phyloP scores from a whole-genome alignment of 2,113 vertebrate genomes.

The Microcebus jonahi region DNA sequence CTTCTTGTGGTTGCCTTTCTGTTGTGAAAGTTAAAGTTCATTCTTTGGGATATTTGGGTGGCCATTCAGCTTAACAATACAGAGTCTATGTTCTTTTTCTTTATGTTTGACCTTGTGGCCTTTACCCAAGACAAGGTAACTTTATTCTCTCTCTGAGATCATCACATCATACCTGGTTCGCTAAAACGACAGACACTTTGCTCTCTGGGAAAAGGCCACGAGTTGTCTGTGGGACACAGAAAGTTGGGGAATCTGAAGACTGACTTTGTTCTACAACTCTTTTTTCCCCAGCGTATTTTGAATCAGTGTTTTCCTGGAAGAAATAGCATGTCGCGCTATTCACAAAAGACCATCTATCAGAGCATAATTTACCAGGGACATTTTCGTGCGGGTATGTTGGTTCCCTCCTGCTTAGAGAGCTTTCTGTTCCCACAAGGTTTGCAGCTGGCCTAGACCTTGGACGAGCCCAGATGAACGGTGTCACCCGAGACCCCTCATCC shows the following conservation, averaged over 20 bases:
- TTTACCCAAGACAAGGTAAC: not conserved
- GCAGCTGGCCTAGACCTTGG: not conserved
- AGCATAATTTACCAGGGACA: not conserved
- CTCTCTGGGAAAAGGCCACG: not conserved
- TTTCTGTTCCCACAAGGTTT: constrained; percentile 41
- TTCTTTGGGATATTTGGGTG: constrained; percentile 38
- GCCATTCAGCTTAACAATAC: constrained; percentile 36
- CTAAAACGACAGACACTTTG: not conserved
- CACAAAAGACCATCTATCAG: constrained; percentile 18
- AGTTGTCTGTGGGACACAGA: not conserved
- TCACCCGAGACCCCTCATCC: not conserved
- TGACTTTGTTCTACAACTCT: not conserved
- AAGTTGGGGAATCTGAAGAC: not conserved
- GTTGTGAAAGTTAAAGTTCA: constrained; percentile 70
- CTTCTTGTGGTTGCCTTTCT: constrained; percentile 61
- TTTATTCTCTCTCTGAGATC: not conserved
- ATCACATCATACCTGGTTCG: not conserved
- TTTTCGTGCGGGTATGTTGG: not conserved
- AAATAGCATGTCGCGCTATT: not conserved
- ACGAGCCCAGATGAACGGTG: not conserved
- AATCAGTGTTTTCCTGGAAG: constrained; percentile 2
- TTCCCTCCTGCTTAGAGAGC: not conserved
- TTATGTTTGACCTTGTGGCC: not conserved
- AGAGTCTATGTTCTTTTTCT: constrained; percentile 46
- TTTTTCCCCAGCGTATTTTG: not conserved